phyloP scores from a whole-genome alignment of 1,140 invertebrate genomes.

The Leptinotarsa undecemlineata region DNA sequence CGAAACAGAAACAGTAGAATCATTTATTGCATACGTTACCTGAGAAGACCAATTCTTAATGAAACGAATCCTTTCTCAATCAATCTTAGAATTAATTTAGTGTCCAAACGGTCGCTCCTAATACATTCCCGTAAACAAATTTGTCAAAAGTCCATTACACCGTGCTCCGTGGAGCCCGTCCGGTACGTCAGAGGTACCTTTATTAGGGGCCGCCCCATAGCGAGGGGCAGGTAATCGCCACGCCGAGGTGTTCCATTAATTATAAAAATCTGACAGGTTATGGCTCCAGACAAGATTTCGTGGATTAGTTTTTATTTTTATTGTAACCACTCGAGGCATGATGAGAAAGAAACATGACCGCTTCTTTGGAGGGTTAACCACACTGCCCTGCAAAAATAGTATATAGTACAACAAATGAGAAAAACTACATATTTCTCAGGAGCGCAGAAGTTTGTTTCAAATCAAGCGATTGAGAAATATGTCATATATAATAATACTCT shows the following conservation, averaged over 20 bases:
- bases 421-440: too few species aligned
- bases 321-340: conserved; percentile 9
- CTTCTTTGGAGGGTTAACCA: neutral
- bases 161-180: neutral
- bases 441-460: too few species aligned
- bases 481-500: too few species aligned
- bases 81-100: too few species aligned
- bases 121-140: neutral
- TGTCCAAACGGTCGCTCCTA: too few species aligned
- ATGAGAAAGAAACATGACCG: conserved; percentile 6
- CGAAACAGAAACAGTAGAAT: too few species aligned
- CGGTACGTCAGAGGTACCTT: neutral
- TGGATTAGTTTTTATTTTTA: conserved; percentile 22
- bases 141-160: neutral
- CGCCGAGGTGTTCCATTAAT: conserved; percentile 42
- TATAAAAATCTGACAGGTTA: conserved; percentile 37
- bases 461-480: too few species aligned
- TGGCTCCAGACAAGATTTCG: conserved; percentile 40
- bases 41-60: too few species aligned
- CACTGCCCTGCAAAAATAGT: neutral
- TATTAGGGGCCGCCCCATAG: conserved; percentile 16
- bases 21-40: too few species aligned
- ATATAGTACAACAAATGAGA: too few species aligned
- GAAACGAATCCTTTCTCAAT: too few species aligned
- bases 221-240: conserved; percentile 21